phyloP scores from a whole-genome alignment of 1,140 invertebrate genomes.

The Tyrophagus putrescentiae region DNA sequence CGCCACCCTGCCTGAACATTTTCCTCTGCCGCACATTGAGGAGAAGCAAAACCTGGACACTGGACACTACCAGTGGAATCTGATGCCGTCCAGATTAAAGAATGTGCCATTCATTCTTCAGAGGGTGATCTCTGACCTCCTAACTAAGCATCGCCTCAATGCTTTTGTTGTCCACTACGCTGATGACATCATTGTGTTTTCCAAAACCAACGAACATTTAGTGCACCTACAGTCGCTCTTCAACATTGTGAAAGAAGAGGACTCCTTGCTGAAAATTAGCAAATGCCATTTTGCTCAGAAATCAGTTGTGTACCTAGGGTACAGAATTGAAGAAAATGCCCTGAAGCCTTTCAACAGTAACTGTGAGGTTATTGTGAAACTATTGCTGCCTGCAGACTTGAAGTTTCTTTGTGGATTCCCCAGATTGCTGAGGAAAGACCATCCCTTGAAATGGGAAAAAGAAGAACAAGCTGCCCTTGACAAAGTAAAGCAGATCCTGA shows the following conservation, averaged over 20 bases:
- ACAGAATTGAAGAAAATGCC: slow-evolving; percentile 26
- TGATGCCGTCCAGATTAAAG: slow-evolving; percentile 35
- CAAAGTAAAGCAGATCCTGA: slow-evolving; percentile 4
- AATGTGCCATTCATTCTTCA: slow-evolving; percentile 34
- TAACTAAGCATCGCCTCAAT: not conserved
- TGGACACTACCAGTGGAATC: slow-evolving; percentile 23
- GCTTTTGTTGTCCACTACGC: slow-evolving; percentile 29
- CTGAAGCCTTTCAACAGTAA: slow-evolving; percentile 31
- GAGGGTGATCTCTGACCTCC: slow-evolving; percentile 26
- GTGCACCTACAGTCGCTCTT: slow-evolving; percentile 14
- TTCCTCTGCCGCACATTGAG: slow-evolving; percentile 25
- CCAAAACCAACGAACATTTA: slow-evolving; percentile 22
- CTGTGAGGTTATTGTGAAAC: slow-evolving; percentile 28
- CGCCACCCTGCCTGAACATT: slow-evolving; percentile 34
- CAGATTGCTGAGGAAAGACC: not conserved
- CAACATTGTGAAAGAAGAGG: not conserved
- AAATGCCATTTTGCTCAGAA: slow-evolving; percentile 22
- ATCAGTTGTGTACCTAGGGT: slow-evolving; percentile 23
- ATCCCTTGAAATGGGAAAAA: slow-evolving; percentile 11
- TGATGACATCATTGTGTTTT: slow-evolving; percentile 33
- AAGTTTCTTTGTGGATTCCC: slow-evolving; percentile 35
- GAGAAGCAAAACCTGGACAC: slow-evolving; percentile 21
- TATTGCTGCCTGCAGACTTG: slow-evolving; percentile 26
- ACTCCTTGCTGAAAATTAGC: slow-evolving; percentile 19
- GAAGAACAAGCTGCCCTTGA: slow-evolving; percentile 11